A percentile compares a stretch with the other conserved stretches of the same genome.
These are phyloP conservation scores for Leptoteleia sp. DNA, from an alignment of 1,140 invertebrate genomes.

Conservation along the genomic window DNA sequence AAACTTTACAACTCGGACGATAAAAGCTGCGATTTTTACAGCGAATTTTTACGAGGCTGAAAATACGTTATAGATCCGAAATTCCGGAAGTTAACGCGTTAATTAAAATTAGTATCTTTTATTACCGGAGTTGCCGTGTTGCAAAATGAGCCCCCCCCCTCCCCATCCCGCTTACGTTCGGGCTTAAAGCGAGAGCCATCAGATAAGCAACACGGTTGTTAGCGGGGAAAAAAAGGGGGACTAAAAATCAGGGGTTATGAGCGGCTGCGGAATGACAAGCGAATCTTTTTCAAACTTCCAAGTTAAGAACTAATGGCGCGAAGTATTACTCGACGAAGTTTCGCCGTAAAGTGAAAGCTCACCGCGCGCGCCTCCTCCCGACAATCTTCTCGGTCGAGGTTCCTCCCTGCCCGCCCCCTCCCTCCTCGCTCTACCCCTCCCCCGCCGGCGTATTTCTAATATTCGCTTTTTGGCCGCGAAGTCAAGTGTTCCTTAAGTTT, in stretches of 20 bases:
- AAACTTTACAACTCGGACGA: constrained; percentile 1
- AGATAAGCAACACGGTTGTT: constrained; percentile 43
- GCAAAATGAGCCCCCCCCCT: too few species aligned
- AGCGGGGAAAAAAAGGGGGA: constrained; percentile 16
- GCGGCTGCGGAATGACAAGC: constrained; percentile 46
- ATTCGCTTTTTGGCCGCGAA: constrained; percentile 35
- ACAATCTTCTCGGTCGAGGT: constrained; percentile 19
- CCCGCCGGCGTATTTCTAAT: constrained; percentile 47
- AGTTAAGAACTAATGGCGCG: constrained; percentile 75
- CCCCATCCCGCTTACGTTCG: too few species aligned
- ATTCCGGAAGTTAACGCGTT: constrained; percentile 31
- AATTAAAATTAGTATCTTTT: constrained; percentile 33
- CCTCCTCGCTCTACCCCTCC: constrained; percentile 28
- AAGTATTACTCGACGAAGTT: constrained; percentile 73
- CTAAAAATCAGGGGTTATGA: constrained; percentile 46
- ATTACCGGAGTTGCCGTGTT: constrained; percentile 7
- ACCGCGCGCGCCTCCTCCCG: constrained; percentile 49
- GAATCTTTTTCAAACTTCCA: constrained; percentile 69
- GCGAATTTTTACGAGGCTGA: constrained; percentile 7
- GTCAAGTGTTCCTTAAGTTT: constrained; percentile 36
- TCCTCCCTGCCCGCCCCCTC: constrained; percentile 31
- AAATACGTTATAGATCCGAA: neutral
- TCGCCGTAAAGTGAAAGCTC: constrained; percentile 69
- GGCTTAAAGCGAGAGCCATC: constrained; percentile 1
- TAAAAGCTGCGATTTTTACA: constrained; percentile 2